These are phyloP conservation scores for Scolopax rusticola DNA, from an alignment of 2,797 vertebrate species.

Conservation along the genomic window DNA sequence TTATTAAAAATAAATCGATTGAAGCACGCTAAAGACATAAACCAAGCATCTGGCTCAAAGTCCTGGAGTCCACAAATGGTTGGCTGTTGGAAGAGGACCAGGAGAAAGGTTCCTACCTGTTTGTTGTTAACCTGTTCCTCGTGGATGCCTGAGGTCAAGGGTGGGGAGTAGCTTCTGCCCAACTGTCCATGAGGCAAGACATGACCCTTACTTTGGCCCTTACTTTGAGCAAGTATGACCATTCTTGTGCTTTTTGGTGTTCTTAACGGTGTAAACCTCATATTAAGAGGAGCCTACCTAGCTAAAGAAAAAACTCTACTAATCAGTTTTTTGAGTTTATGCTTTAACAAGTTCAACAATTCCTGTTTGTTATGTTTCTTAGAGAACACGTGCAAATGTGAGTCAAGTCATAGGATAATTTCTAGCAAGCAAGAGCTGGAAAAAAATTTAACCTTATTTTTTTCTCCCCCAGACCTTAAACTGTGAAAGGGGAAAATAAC, in stretches of 20 bases:
- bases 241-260: neutral
- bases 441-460: neutral
- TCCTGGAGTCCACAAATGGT: neutral
- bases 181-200: neutral
- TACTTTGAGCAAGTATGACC: neutral
- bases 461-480: neutral
- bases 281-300: neutral
- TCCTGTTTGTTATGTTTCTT: neutral
- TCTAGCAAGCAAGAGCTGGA: neutral
- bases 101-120: neutral
- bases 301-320: neutral
- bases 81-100: neutral
- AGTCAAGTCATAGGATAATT: neutral
- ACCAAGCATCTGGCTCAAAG: neutral
- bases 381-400: neutral
- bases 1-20: neutral
- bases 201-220: neutral
- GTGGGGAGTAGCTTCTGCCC: neutral
- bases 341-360: neutral
- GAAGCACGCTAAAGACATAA: neutral
- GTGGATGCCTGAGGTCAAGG: too few species aligned
- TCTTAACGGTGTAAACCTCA: neutral
- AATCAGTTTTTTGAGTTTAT: neutral
- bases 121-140: neutral
- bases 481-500: neutral